Evolutionary conservation across 2,797 vertebrate genomes (phyloP).

Genomic region (Paedocypris micromegethes): DNA sequence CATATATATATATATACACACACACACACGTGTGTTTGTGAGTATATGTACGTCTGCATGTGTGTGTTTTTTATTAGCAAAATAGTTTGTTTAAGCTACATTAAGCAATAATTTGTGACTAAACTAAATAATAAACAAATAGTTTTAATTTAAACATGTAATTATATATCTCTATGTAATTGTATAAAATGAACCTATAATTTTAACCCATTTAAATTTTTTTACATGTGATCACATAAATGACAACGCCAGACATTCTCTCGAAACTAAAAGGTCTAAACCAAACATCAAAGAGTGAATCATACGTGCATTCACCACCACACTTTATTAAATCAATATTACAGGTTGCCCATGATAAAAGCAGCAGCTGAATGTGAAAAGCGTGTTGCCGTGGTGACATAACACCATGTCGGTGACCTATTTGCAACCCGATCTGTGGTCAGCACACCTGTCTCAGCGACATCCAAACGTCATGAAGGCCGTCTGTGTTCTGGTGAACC

Average conservation of each 20-base stretch:
- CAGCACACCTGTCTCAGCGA: constrained; percentile 4
- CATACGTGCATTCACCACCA: too few species aligned
- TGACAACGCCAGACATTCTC: too few species aligned
- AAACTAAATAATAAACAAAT: background rate
- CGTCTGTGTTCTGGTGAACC: background rate
- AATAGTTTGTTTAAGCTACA: background rate
- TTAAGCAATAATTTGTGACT: background rate
- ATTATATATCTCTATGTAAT: background rate
- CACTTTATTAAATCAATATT: background rate
- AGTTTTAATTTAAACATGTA: too few species aligned
- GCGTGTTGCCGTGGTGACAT: constrained; percentile 5
- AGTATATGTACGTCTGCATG: too few species aligned
- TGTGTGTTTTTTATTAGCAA: too few species aligned
- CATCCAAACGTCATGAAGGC: constrained; percentile 25
- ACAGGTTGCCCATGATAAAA: too few species aligned
- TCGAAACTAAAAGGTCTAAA: too few species aligned
- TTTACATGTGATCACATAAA: background rate
- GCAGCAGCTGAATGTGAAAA: background rate
- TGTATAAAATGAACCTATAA: background rate
- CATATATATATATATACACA: too few species aligned
- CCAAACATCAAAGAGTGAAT: too few species aligned
- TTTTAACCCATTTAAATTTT: background rate
- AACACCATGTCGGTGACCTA: constrained; percentile 2
- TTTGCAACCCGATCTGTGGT: constrained; percentile 7
- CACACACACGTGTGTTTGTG: too few species aligned